Conservation (phyloP, 2,797 vertebrate genomes). For the Periophthalmus magnuspinnatus region DNA sequence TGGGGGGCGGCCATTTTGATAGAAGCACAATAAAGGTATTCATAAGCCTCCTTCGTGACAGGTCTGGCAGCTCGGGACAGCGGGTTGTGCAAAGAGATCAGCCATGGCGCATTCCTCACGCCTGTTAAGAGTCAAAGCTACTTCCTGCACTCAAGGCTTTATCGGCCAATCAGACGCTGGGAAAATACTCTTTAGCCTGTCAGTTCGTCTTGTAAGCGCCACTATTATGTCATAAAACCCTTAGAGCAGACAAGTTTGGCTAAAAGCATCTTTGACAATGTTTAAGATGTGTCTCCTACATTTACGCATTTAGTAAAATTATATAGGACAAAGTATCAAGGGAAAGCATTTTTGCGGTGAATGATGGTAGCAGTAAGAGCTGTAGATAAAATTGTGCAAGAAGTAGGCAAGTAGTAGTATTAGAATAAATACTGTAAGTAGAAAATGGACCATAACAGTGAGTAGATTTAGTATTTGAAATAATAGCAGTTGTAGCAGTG, state of each 20-base stretch:
- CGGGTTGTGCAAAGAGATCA: constrained; percentile 53
- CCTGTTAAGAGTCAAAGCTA: constrained; percentile 58
- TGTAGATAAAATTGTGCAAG: not conserved
- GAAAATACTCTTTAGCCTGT: constrained; percentile 8
- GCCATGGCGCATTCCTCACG: constrained; percentile 56
- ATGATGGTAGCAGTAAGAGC: not conserved
- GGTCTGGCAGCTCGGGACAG: constrained; percentile 51
- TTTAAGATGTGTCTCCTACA: not conserved
- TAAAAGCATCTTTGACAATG: constrained; percentile 1
- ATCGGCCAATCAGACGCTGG: constrained; percentile 39
- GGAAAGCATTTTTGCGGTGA: not conserved
- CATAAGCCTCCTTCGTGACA: constrained; percentile 58
- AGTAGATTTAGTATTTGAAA: not conserved
- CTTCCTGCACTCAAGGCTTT: constrained; percentile 55
- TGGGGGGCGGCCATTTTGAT: constrained; percentile 46
- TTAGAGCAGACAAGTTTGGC: constrained; percentile 7
- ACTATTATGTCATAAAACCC: constrained; percentile 16
- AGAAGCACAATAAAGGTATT: constrained; percentile 70
- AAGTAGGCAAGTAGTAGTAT: not conserved
- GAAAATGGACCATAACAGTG: not conserved
- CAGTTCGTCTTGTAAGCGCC: constrained; percentile 12
- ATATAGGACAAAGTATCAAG: constrained; percentile 9
- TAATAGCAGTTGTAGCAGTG: not conserved
- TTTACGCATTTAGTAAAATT: constrained; percentile 5
- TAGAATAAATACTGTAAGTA: not conserved